These are phyloP conservation scores for Drosophila sproati DNA, from an alignment of 1,140 invertebrate species.

Conservation along the genomic window DNA sequence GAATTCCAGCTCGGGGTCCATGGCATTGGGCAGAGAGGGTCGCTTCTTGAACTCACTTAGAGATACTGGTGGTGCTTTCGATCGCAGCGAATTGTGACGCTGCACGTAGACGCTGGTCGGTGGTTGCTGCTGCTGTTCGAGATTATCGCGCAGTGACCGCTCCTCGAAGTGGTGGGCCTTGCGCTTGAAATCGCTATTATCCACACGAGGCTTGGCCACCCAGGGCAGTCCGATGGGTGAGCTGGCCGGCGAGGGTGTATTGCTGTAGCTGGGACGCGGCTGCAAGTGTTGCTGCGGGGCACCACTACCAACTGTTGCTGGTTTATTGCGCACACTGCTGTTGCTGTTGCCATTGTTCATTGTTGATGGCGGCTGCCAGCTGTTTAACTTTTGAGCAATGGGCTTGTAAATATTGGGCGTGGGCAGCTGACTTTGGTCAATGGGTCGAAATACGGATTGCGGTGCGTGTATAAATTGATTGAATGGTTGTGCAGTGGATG, in stretches of 20 bases:
- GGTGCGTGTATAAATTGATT: conserved; percentile 90
- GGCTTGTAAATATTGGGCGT: conserved; percentile 72
- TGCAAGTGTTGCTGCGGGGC: conserved; percentile 47
- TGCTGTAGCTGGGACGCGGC: conserved; percentile 52
- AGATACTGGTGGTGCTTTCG: conserved; percentile 39
- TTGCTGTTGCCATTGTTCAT: conserved; percentile 27
- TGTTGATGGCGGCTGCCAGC: conserved; percentile 39
- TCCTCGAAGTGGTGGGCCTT: conserved; percentile 79
- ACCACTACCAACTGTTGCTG: conserved; percentile 14
- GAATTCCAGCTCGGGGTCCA: conserved; percentile 54
- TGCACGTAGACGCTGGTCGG: conserved; percentile 48
- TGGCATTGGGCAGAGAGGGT: conserved; percentile 78
- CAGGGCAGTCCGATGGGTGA: conserved; percentile 78
- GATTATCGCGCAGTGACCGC: conserved; percentile 67
- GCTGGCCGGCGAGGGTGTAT: conserved; percentile 66
- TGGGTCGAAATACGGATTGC: conserved; percentile 89
- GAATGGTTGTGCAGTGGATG: conserved; percentile 82
- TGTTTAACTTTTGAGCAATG: conserved; percentile 63
- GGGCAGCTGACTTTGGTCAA: conserved; percentile 55
- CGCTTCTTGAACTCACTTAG: conserved; percentile 72
- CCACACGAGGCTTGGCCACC: conserved; percentile 78
- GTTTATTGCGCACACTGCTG: conserved; percentile 17
- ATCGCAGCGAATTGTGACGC: conserved; percentile 73
- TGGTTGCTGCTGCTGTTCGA: conserved; percentile 52
- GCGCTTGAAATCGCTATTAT: conserved; percentile 73